A percentile compares a stretch with the other conserved stretches of the same genome.
These are phyloP conservation scores for Cossypha niveicapilla DNA, from an alignment of 2,797 vertebrate genomes.

Conservation along the genomic window DNA sequence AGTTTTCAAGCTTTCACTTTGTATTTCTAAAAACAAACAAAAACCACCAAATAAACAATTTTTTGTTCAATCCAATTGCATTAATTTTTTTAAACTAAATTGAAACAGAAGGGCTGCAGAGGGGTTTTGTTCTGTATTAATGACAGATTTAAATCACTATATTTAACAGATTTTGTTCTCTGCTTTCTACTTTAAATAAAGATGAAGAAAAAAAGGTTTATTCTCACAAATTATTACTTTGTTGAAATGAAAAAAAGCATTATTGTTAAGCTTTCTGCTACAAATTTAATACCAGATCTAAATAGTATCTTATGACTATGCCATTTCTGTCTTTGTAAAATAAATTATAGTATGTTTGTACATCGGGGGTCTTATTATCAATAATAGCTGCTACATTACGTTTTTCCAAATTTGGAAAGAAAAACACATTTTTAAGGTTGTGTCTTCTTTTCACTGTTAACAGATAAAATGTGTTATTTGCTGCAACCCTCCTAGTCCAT, in stretches of 20 bases:
- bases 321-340: neutral
- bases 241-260: neutral
- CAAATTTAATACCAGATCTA: neutral
- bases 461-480: neutral
- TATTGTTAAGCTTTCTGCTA: neutral
- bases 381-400: neutral
- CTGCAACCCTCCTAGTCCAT: neutral
- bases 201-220: neutral
- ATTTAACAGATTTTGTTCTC: neutral
- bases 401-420: neutral
- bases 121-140: neutral
- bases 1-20: neutral
- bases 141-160: neutral
- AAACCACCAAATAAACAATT: neutral
- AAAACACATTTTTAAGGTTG: neutral
- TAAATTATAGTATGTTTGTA: neutral
- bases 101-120: neutral
- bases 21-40: neutral
- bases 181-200: neutral
- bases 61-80: neutral
- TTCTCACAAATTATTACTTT: neutral
- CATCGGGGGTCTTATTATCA: neutral
- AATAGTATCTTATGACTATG: neutral
- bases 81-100: neutral
- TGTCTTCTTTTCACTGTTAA: neutral